Evolutionary conservation across 2,113 vertebrate genomes (phyloP), one percentile per base, ranked within the genome.

Genomic region (Rhegmatorhina hoffmannsi): DNA sequence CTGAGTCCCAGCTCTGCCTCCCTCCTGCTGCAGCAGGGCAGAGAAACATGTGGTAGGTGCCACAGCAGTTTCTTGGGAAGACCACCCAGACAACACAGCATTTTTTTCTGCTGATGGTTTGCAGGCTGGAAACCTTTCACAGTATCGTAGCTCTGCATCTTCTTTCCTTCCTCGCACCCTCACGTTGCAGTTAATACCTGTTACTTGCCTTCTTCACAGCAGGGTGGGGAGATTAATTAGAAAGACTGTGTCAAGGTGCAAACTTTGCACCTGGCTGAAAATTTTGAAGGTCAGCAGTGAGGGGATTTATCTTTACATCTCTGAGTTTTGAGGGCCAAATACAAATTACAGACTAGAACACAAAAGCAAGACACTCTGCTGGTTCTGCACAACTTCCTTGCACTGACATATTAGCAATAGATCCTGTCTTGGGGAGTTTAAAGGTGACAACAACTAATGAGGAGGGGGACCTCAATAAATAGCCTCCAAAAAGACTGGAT

Each of bases 221-320:
- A 19, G 23, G 50, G 1, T 82, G 87, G 84, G 80, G 56, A 82
- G 49, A 64, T 83, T 52, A 70, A 84, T 74, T 78, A 49, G 60
- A 47, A 80, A 94, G 75, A 67, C 59, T 11, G 3, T 93, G 72
- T 94, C 93, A 55, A 85, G 84, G 50, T 40, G 33, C 70, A 90
- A 93, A 90, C 67, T 77, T 58, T 55, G 59, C 67, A 80, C 70
- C 75, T 88, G 75, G 63, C 26, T 83, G 90, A 63, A 74, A 50
- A 25, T 33, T 59, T 7, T 79, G 93, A 69, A 91, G 75, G 87
- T 66, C 75, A 75, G 56, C 68, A 81, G n/a, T 21, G 15, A 59
- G 59, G 47, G 63, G 7, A 47, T 83, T 91, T 74, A 13, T 46
- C 50, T 78, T 46, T 62, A 17, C n/a, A 33, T 26, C n/a, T 78